phyloP scores from a whole-genome alignment of 2,888 invertebrate genomes.

The Clitarchus hookeri region DNA sequence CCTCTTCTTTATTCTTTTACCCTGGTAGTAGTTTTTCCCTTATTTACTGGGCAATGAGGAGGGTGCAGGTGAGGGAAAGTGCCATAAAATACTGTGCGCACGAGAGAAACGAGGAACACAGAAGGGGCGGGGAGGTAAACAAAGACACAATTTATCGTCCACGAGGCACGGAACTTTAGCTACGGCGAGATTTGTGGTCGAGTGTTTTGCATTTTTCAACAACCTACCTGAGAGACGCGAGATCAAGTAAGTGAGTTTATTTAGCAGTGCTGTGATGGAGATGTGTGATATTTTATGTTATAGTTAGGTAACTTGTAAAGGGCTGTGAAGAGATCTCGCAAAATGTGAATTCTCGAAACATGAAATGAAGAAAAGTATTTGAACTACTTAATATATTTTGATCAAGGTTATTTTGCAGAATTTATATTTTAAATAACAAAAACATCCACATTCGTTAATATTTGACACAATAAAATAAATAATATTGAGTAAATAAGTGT shows the following conservation, averaged over 20 bases:
- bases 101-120: neutral
- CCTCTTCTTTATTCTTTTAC: neutral
- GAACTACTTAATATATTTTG: too few species aligned
- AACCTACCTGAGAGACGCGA: neutral
- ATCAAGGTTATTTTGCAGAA: too few species aligned
- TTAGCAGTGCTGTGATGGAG: too few species aligned
- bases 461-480: too few species aligned
- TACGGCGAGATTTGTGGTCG: neutral
- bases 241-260: neutral
- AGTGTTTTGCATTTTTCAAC: neutral
- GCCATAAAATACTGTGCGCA: neutral
- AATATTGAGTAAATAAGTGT: too few species aligned
- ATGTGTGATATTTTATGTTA: too few species aligned
- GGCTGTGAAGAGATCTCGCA: too few species aligned
- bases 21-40: neutral
- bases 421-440: too few species aligned
- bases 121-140: neutral
- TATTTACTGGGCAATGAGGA: neutral
- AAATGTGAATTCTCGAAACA: too few species aligned
- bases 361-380: too few species aligned
- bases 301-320: too few species aligned
- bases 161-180: neutral
- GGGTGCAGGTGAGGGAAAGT: neutral
- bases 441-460: too few species aligned
- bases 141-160: neutral